Percentiles rank a stretch among this genome's conserved stretches.
These are phyloP conservation scores for Spilarctia lutea DNA, from an alignment of 2,888 invertebrate species.

Conservation along the genomic window DNA sequence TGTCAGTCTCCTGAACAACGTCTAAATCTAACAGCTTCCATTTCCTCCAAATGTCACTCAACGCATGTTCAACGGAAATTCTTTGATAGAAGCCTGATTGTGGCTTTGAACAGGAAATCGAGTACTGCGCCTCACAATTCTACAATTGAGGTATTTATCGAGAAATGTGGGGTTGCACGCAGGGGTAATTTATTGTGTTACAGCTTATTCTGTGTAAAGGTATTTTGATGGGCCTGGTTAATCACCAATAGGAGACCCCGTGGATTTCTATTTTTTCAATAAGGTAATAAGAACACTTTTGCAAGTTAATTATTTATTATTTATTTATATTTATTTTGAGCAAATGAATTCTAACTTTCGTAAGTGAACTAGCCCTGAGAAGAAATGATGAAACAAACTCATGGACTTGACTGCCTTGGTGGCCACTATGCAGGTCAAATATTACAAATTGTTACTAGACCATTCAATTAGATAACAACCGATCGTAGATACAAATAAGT, in stretches of 20 bases:
- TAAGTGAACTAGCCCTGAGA: no score
- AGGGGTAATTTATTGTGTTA: conserved; percentile 25
- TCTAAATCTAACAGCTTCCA: conserved; percentile 46
- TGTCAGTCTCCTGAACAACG: background rate
- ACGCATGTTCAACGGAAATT: conserved; percentile 58
- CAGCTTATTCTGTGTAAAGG: conserved; percentile 21
- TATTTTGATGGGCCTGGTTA: conserved; percentile 16
- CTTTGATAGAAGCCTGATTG: conserved; percentile 64
- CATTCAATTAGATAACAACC: background rate
- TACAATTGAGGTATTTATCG: conserved; percentile 25
- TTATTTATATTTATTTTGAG: no score
- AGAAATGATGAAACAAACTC: no score
- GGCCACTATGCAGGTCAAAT: conserved; percentile 2
- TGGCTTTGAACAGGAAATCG: conserved; percentile 61
- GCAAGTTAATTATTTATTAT: no score
- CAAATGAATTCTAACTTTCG: no score
- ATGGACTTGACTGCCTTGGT: no score
- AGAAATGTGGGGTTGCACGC: conserved; percentile 14
- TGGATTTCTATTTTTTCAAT: no score
- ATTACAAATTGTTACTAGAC: background rate
- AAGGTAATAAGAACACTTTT: no score
- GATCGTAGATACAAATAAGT: background rate
- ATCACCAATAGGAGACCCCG: background rate
- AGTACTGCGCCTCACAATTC: conserved; percentile 40
- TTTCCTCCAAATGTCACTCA: conserved; percentile 60